Evolutionary conservation across 1,140 invertebrate genomes (phyloP).

Genomic region (Hylaeus anthracinus): DNA sequence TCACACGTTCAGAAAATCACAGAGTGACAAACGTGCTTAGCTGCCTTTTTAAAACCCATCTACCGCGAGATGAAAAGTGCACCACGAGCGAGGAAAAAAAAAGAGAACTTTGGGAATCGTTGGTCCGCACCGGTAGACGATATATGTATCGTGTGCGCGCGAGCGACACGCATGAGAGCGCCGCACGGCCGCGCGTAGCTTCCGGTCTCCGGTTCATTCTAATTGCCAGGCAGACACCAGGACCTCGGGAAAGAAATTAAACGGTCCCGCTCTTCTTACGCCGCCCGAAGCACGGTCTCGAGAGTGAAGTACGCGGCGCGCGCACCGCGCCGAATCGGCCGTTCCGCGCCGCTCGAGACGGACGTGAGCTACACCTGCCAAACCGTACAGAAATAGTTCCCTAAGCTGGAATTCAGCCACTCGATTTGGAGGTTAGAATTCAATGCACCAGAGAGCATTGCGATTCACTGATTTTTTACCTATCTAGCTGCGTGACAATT

Average conservation of each 20-base stretch:
- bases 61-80: no score
- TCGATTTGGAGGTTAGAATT: no score
- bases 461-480: no score
- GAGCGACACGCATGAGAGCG: conserved; percentile 64
- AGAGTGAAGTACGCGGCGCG: conserved; percentile 37
- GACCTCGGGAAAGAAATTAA: conserved; percentile 56
- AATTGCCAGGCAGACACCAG: conserved; percentile 41
- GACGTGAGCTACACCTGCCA: conserved; percentile 37
- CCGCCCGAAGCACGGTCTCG: conserved; percentile 43
- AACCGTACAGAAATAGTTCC: conserved; percentile 15
- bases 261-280: conserved; percentile 59
- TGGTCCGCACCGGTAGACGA: no score
- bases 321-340: neutral
- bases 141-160: neutral
- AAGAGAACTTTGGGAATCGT: no score
- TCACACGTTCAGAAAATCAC: no score
- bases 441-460: no score
- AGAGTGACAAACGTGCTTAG: no score
- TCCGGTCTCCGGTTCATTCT: conserved; percentile 62
- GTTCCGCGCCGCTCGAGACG: conserved; percentile 4
- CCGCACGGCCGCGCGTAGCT: conserved; percentile 50
- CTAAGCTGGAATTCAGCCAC: neutral
- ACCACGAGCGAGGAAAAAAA: no score
- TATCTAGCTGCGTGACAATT: no score
- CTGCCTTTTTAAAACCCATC: no score